A percentile compares a stretch with the other conserved stretches of the same genome.
phyloP scores from a whole-genome alignment of 2,797 vertebrate genomes.

The Hippoglossus hippoglossus region DNA sequence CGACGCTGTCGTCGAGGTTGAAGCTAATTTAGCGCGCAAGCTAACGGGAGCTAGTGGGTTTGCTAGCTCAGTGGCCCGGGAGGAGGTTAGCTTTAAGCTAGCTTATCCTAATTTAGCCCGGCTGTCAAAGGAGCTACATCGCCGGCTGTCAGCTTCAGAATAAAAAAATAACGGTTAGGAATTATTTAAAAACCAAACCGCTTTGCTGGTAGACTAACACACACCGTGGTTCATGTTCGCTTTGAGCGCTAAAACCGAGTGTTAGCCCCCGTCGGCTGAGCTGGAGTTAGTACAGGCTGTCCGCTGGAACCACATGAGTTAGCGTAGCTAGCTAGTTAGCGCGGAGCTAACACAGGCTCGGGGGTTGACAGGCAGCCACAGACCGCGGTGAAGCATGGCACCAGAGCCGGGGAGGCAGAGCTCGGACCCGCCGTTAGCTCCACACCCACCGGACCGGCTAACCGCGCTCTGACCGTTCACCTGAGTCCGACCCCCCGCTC shows the following conservation, averaged over 20 bases:
- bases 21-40: slow-evolving; percentile 16
- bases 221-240: too few species aligned
- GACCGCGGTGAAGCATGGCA: slow-evolving; percentile 45
- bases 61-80: slow-evolving; percentile 53
- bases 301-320: slow-evolving; percentile 69
- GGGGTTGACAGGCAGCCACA: slow-evolving; percentile 38
- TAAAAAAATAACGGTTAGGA: not conserved
- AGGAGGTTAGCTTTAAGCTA: slow-evolving; percentile 43
- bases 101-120: slow-evolving; percentile 17
- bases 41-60: slow-evolving; percentile 29
- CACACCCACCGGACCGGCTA: too few species aligned
- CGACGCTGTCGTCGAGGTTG: not conserved
- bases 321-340: slow-evolving; percentile 49
- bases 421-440: not conserved
- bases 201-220: too few species aligned
- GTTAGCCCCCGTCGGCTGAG: not conserved
- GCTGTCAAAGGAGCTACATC: not conserved
- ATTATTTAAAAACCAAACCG: too few species aligned
- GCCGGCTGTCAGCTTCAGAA: not conserved
- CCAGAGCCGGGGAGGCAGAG: not conserved
- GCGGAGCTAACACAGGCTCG: slow-evolving; percentile 38
- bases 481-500: not conserved
- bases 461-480: not conserved
- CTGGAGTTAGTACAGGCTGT: slow-evolving; percentile 11
- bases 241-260: not conserved